A percentile compares a stretch with the other conserved stretches of the same genome.
phyloP scores from a whole-genome alignment of 2,888 invertebrate genomes.

The Rhaphigaster nebulosa region DNA sequence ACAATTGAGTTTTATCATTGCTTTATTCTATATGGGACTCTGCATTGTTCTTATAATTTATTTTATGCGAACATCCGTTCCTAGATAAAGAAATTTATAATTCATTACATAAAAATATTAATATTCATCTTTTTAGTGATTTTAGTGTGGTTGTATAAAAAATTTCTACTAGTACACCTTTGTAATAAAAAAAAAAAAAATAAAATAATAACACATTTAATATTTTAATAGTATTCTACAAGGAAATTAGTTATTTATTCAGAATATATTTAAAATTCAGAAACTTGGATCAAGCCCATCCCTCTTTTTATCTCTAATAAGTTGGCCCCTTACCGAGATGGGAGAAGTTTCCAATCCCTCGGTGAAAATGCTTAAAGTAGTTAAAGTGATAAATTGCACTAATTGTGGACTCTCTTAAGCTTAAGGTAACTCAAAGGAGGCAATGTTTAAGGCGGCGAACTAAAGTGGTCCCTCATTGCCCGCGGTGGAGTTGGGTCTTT shows the following conservation, averaged over 20 bases:
- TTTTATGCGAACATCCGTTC: no score
- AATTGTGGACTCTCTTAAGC: constrained; percentile 25
- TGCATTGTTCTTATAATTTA: no score
- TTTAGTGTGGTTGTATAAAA: no score
- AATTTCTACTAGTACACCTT: background rate
- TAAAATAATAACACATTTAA: background rate
- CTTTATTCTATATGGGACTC: no score
- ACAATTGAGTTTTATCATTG: no score
- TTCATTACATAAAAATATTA: no score
- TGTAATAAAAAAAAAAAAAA: background rate
- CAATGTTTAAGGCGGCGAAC: background rate
- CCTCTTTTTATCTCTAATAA: constrained; percentile 33
- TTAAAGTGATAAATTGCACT: constrained; percentile 46
- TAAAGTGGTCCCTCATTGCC: constrained; percentile 7
- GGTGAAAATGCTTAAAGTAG: constrained; percentile 39
- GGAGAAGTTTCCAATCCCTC: constrained; percentile 39
- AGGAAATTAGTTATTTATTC: constrained; percentile 11
- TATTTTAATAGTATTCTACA: background rate
- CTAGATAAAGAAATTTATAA: no score
- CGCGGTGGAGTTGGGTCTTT: background rate
- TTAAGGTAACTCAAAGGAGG: constrained; percentile 8
- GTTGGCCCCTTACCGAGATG: background rate
- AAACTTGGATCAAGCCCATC: background rate
- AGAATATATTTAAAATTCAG: constrained; percentile 18
- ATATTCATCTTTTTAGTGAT: no score